phyloP scores from a whole-genome alignment of 2,888 invertebrate species.

The Rhopalosiphum nymphaeae region DNA sequence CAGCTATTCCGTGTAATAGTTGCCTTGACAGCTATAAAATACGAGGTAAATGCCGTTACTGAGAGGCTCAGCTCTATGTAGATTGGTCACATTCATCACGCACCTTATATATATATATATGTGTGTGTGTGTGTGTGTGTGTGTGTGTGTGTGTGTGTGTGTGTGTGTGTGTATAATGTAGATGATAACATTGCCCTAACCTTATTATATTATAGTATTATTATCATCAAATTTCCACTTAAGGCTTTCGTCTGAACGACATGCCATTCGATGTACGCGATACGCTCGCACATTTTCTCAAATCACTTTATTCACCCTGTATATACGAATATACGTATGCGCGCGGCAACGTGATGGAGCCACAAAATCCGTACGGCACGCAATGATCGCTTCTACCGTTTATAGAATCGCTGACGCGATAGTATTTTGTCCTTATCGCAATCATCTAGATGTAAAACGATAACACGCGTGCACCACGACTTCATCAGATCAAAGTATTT shows the following conservation, averaged over 20 bases:
- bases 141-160: too few relatives aligned
- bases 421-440: constrained; percentile 30
- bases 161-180: neutral
- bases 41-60: neutral
- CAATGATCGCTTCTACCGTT: neutral
- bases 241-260: neutral
- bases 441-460: neutral
- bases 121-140: neutral
- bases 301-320: neutral
- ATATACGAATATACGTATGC: neutral
- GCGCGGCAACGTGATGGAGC: neutral
- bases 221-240: neutral
- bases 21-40: neutral
- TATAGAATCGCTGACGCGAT: constrained; percentile 11
- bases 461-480: neutral
- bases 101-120: neutral
- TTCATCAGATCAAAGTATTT: constrained; percentile 25
- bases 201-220: neutral
- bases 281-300: neutral
- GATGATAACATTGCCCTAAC: neutral
- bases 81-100: neutral
- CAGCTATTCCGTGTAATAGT: neutral
- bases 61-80: neutral
- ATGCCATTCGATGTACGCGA: neutral
- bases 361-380: neutral